A percentile compares a stretch with the other conserved stretches of the same genome.
Evolutionary conservation across 2,797 vertebrate genomes (phyloP).

Genomic region (Echeneis naucrates): DNA sequence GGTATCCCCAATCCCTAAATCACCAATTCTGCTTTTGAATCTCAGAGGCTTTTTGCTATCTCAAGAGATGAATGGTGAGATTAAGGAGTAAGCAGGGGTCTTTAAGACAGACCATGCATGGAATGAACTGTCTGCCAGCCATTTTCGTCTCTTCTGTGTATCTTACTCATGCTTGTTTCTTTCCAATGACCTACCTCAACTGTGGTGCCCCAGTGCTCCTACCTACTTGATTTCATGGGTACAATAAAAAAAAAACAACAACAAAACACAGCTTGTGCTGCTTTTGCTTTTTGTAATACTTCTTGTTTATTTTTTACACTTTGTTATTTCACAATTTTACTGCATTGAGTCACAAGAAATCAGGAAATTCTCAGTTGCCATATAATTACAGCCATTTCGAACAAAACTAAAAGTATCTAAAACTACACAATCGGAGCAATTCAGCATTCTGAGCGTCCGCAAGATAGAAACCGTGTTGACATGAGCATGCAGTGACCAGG

Average conservation of each 20-base stretch:
- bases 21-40: slow-evolving; percentile 59
- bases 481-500: background rate
- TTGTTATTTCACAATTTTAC: slow-evolving; percentile 8
- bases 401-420: slow-evolving; percentile 17
- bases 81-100: slow-evolving; percentile 66
- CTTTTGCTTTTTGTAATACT: background rate
- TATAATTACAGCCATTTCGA: slow-evolving; percentile 25
- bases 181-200: slow-evolving; percentile 57
- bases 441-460: background rate
- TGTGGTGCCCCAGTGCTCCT: slow-evolving; percentile 35
- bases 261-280: slow-evolving; percentile 1
- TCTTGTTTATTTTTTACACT: slow-evolving; percentile 13
- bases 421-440: slow-evolving; percentile 8
- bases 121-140: slow-evolving; percentile 50
- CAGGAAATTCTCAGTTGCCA: background rate
- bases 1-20: slow-evolving; percentile 55
- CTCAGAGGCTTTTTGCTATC: slow-evolving; percentile 45
- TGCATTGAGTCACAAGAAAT: slow-evolving; percentile 16
- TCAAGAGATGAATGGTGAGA: slow-evolving; percentile 63
- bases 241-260: slow-evolving; percentile 18
- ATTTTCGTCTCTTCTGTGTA: slow-evolving; percentile 59
- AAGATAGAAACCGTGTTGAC: background rate
- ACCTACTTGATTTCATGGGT: slow-evolving; percentile 44
- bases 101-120: slow-evolving; percentile 51
- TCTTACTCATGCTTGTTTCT: slow-evolving; percentile 48